phyloP scores from a whole-genome alignment of 2,113 vertebrate genomes.

The Seriola dumerili region DNA sequence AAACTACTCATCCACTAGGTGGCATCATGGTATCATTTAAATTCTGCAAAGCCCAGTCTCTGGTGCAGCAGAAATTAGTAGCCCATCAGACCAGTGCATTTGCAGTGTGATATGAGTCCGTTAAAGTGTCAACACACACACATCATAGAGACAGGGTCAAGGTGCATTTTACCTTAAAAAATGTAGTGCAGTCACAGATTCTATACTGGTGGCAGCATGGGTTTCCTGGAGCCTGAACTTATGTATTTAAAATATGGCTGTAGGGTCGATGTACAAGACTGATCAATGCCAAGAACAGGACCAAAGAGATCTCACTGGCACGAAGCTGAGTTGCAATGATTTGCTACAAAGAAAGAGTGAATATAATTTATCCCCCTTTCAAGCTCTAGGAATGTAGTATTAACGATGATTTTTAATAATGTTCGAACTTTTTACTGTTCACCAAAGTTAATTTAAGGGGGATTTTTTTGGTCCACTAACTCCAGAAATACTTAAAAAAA shows the following conservation, averaged over 20 bases:
- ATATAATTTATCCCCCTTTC: neutral
- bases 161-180: neutral
- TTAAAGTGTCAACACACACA: neutral
- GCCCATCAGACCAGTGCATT: neutral
- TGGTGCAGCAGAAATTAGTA: neutral
- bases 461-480: neutral
- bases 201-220: neutral
- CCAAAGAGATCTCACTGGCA: neutral
- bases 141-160: neutral
- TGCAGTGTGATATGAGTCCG: neutral
- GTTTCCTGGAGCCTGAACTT: neutral
- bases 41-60: neutral
- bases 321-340: neutral
- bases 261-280: neutral
- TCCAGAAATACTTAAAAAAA: neutral
- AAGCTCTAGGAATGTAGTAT: neutral
- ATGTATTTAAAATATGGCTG: neutral
- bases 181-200: neutral
- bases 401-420: neutral
- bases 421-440: neutral
- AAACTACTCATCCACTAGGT: constrained; percentile 52
- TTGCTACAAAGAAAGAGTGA: neutral
- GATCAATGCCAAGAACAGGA: constrained; percentile 3
- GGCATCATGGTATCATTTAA: constrained; percentile 24
- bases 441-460: neutral